These are phyloP conservation scores for Uria lomvia DNA, from an alignment of 2,113 vertebrate species.

Conservation along the genomic window DNA sequence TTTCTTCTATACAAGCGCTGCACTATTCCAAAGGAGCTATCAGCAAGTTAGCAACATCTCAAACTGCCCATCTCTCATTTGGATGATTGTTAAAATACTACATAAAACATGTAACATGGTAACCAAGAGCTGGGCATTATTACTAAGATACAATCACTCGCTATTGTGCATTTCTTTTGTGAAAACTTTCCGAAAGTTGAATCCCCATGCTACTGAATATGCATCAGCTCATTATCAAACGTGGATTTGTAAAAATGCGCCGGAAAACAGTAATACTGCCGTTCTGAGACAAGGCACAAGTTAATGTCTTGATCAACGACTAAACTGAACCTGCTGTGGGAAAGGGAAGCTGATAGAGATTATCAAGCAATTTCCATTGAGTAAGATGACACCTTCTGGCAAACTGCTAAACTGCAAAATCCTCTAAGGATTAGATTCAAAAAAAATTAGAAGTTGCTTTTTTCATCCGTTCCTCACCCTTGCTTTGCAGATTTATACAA, in stretches of 20 bases:
- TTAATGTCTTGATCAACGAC: not conserved
- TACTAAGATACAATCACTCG: not conserved
- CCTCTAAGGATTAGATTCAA: not conserved
- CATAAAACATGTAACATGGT: not conserved
- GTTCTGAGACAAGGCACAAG: not conserved
- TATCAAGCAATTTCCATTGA: not conserved
- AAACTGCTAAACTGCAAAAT: constrained; percentile 19
- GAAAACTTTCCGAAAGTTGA: not conserved
- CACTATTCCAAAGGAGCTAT: not conserved
- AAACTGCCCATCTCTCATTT: not conserved
- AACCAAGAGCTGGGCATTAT: not conserved
- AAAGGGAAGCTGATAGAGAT: not conserved
- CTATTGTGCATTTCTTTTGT: not conserved
- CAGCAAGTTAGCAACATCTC: not conserved
- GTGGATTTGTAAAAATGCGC: fast-evolving
- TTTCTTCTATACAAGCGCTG: not conserved
- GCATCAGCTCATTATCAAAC: not conserved
- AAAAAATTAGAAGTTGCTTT: not conserved
- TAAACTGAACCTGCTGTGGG: not conserved
- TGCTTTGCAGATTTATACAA: not conserved
- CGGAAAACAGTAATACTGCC: not conserved
- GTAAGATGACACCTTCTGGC: constrained; percentile 52
- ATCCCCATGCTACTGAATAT: not conserved
- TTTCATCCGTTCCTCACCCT: not conserved
- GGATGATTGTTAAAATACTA: not conserved